phyloP scores from a whole-genome alignment of 37 sponge, comb jelly and placozoan species.

The Bolinopsis microptera region DNA sequence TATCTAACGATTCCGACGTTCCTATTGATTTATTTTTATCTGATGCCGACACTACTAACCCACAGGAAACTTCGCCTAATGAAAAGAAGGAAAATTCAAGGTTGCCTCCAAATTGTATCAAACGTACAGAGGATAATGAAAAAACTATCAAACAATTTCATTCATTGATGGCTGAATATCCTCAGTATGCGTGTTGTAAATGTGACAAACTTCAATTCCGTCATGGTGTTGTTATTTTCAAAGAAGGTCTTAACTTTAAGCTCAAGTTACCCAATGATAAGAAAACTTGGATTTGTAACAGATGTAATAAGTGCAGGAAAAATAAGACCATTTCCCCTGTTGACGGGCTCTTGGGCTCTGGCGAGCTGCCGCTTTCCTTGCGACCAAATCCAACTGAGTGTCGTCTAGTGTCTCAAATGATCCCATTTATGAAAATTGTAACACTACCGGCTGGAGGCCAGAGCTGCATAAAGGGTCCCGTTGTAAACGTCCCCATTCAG shows the following conservation, averaged over 20 bases:
- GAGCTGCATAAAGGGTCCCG: background rate
- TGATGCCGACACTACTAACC: too few relatives aligned
- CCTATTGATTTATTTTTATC: too few relatives aligned
- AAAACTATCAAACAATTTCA: background rate
- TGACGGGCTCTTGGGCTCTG: background rate
- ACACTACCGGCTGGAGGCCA: background rate
- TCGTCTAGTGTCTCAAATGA: background rate
- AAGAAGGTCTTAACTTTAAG: background rate
- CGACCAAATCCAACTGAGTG: background rate
- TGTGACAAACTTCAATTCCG: background rate
- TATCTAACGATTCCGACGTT: background rate
- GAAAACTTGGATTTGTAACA: background rate
- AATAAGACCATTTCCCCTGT: background rate
- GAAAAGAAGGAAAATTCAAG: background rate
- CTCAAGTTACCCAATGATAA: background rate
- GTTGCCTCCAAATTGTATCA: background rate
- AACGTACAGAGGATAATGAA: background rate
- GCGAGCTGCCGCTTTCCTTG: background rate
- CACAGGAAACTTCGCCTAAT: background rate
- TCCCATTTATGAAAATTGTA: conserved; percentile 1
- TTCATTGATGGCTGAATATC: background rate
- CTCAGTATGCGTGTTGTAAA: background rate
- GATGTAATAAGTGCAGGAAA: background rate
- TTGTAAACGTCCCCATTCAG: background rate
- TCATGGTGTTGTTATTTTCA: background rate